phyloP scores from a whole-genome alignment of 2,113 vertebrate species.

The Galeopterus variegatus region DNA sequence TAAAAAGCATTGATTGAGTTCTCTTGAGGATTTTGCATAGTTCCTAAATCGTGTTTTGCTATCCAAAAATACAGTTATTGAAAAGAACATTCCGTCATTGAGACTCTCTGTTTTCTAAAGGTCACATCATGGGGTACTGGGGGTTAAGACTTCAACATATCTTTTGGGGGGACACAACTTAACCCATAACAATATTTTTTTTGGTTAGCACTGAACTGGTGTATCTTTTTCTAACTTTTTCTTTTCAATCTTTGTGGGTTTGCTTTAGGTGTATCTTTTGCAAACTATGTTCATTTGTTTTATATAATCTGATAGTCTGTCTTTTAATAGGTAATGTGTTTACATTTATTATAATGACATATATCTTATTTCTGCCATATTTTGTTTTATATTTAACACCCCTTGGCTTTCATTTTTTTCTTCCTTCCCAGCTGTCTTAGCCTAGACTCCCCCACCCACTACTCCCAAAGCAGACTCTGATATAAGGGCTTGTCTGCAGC shows the following conservation, averaged over 20 bases:
- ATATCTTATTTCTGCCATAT: background rate
- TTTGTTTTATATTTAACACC: background rate
- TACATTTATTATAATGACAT: background rate
- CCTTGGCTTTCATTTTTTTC: background rate
- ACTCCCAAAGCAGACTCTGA: background rate
- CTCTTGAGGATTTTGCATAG: constrained; percentile 12
- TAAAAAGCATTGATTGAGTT: constrained; percentile 26
- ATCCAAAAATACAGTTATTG: background rate
- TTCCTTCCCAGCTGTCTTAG: background rate
- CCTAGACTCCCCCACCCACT: background rate
- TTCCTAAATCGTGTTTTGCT: background rate
- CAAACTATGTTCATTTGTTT: constrained; percentile 28
- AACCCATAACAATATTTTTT: background rate
- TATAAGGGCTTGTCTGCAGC: constrained; percentile 32
- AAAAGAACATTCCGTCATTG: background rate
- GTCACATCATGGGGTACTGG: background rate
- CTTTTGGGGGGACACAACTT: background rate
- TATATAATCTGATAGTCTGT: background rate
- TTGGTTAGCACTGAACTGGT: background rate
- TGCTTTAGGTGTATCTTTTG: background rate
- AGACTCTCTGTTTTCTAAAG: background rate
- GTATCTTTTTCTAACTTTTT: background rate
- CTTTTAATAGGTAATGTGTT: background rate
- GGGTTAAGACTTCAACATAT: background rate
- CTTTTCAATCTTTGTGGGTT: background rate